Base-by-base conservation (phyloP, 2,797 vertebrate genomes). In the Sebastes variabilis region DNA sequence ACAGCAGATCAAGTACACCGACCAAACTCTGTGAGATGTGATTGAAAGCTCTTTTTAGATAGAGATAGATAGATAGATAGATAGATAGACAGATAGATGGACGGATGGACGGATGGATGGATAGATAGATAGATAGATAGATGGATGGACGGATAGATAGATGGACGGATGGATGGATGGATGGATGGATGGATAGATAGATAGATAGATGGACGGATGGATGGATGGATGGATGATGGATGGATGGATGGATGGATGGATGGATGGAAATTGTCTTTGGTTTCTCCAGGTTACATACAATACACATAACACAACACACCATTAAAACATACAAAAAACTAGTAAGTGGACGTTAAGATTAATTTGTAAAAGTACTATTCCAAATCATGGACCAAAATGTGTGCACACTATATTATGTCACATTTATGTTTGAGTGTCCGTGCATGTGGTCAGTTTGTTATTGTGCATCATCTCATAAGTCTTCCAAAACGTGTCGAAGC, bases 191-290 rank as follows among this genome's bases (percentile, higher is more conserved):
- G 8, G 34, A 34, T 10, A 1, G 32, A 34, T 11, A 2, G 34
- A 34, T 4, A 1, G 34, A 36, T 36, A 0, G 30, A 32, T 32
- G 2, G 30, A 32, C 8, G 2, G 29, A 30, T 30, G 2, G 32
- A 34, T 34, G 1, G 34, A 36, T 36, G 0, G 34, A 36, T 36
- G 0, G 34, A 38, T 38, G 36, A 38, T 14, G 0, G 5, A 38
- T 38, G 0, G 38, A 42, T 42, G 0, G 38, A 42, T 42, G 0
- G 42, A 46, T 18, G 3, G 7, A 46, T 4, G 11, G 38, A 42
- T 42, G 6, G 38, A 42, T 42, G 38, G 38, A 42, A 42, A 42
- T 42, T 42, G 14, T 42, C 38, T 42, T 42, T 42, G 38, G 38
- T 42, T 42, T 42, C 38, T 42, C 38, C 38, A 42, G 6, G 38